These are phyloP conservation scores for Cremastinae sp. DNA, from an alignment of 2,888 invertebrate genomes.

Conservation along the genomic window DNA sequence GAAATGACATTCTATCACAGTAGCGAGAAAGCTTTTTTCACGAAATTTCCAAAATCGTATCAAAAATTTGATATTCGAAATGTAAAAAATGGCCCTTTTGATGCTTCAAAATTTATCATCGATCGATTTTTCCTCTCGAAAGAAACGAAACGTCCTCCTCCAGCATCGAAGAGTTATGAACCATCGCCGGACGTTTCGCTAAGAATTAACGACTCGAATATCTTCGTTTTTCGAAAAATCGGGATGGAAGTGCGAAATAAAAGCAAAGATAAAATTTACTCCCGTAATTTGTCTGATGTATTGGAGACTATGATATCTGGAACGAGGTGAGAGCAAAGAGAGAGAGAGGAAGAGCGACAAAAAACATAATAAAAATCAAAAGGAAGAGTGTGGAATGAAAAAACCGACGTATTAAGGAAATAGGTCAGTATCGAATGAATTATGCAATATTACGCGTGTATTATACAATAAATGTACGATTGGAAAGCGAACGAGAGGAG, in stretches of 20 bases:
- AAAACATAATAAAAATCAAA: neutral
- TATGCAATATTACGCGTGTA: slow-evolving; percentile 35
- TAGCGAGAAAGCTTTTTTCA: too few species aligned
- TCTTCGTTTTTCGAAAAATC: neutral
- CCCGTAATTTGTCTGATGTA: slow-evolving; percentile 29
- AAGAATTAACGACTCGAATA: neutral
- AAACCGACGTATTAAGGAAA: too few species aligned
- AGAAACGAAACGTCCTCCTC: too few species aligned
- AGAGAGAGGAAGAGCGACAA: neutral
- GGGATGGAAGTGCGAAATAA: neutral
- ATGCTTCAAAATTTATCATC: too few species aligned
- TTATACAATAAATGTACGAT: slow-evolving; percentile 32
- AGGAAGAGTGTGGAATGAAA: too few species aligned
- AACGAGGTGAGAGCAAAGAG: slow-evolving; percentile 19
- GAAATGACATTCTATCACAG: too few species aligned
- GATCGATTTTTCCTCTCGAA: too few species aligned
- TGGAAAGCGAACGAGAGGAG: neutral
- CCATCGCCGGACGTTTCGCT: neutral
- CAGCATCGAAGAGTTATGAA: too few species aligned
- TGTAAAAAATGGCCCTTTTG: too few species aligned
- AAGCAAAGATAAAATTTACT: slow-evolving; percentile 9
- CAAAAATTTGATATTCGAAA: too few species aligned
- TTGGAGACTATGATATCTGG: slow-evolving; percentile 15
- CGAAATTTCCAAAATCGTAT: too few species aligned
- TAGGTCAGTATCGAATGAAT: slow-evolving; percentile 31